Evolutionary conservation across 30 jellyfish, hydroid and myxozoan genomes (phyloP).

Genomic region (Catostylus mosaicus): DNA sequence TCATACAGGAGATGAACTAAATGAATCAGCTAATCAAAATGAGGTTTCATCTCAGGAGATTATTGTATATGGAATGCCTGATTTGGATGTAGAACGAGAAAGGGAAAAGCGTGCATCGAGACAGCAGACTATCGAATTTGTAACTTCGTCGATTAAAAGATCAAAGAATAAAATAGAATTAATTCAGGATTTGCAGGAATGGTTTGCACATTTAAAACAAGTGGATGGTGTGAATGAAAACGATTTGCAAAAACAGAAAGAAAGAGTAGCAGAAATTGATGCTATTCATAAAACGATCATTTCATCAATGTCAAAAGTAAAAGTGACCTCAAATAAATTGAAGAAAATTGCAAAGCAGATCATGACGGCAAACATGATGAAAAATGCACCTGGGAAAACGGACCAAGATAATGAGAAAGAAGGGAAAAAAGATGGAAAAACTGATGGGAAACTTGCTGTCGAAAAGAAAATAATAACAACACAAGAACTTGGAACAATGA

Average conservation of each 20-base stretch:
- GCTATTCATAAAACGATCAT: constrained; percentile 21
- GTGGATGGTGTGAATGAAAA: constrained; percentile 16
- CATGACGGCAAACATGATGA: background rate
- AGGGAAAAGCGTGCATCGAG: constrained; percentile 62
- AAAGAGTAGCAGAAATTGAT: constrained; percentile 4
- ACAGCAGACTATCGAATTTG: constrained; percentile 31
- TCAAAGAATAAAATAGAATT: constrained; percentile 32
- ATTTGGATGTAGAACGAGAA: constrained; percentile 61
- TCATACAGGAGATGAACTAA: constrained; percentile 49
- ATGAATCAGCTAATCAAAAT: background rate
- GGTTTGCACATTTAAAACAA: constrained; percentile 43
- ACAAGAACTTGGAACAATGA: constrained; percentile 45
- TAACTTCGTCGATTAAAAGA: constrained; percentile 28
- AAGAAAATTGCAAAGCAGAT: constrained; percentile 23
- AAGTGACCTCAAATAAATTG: constrained; percentile 14
- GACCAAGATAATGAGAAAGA: background rate
- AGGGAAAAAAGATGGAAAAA: background rate
- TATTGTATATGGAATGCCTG: constrained; percentile 23
- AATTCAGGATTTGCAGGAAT: constrained; percentile 52
- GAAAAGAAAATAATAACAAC: constrained; percentile 29
- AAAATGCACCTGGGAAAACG: background rate
- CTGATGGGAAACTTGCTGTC: background rate
- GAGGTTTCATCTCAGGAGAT: constrained; percentile 39
- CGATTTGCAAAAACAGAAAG: constrained; percentile 9
- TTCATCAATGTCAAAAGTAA: constrained; percentile 19